phyloP scores from a whole-genome alignment of 2,113 vertebrate species.

The Terrapene triunguis region DNA sequence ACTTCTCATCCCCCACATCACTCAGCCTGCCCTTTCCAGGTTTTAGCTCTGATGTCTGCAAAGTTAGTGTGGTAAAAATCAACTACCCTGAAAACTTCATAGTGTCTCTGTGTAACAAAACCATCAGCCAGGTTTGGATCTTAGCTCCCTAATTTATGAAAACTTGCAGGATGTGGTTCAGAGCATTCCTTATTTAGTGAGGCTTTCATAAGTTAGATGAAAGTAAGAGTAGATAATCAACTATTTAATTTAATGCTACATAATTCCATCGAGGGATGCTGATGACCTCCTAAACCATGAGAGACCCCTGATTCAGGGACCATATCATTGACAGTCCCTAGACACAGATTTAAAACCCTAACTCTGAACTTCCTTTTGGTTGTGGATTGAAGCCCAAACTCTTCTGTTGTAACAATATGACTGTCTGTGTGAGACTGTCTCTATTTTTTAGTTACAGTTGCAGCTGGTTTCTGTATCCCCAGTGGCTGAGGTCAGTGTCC shows the following conservation, averaged over 20 bases:
- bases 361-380: background rate
- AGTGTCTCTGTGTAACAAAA: background rate
- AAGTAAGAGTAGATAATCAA: background rate
- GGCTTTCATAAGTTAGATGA: background rate
- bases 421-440: background rate
- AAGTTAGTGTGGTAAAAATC: background rate
- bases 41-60: background rate
- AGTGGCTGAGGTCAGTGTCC: background rate
- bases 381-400: background rate
- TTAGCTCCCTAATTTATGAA: background rate
- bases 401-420: background rate
- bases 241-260: background rate
- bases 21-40: background rate
- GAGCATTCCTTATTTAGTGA: background rate
- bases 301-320: background rate
- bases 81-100: background rate
- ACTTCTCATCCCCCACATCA: background rate
- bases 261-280: background rate
- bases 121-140: background rate
- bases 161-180: background rate
- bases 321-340: background rate
- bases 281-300: background rate
- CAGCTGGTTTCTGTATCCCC: background rate
- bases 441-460: background rate
- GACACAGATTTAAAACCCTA: background rate